phyloP scores from a whole-genome alignment of 1,140 invertebrate species.

The Psix sp. region DNA sequence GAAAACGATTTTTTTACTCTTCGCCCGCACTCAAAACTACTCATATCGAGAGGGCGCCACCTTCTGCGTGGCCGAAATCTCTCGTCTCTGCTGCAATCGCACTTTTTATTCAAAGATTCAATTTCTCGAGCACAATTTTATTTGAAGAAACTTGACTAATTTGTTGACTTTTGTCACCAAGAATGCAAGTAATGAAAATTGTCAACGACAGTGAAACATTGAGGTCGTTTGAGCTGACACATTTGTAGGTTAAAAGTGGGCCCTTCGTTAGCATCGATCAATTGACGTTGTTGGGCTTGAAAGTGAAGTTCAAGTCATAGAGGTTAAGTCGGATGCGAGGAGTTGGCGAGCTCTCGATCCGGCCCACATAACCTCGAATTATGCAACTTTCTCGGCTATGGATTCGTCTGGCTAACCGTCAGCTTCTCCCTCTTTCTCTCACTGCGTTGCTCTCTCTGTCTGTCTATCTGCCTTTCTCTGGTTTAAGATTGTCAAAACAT shows the following conservation, averaged over 20 bases:
- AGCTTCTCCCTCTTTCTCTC: no score
- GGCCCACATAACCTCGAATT: constrained; percentile 53
- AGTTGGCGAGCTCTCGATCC: neutral
- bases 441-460: neutral
- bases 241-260: neutral
- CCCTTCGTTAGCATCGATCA: neutral
- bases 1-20: constrained; percentile 2
- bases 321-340: constrained; percentile 15
- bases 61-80: constrained; percentile 6
- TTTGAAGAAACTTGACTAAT: no score
- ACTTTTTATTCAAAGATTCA: neutral
- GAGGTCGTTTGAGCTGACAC: no score
- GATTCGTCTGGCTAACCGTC: neutral
- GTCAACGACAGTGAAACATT: no score
- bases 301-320: neutral
- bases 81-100: constrained; percentile 5
- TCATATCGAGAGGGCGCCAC: constrained; percentile 32
- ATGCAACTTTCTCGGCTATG: constrained; percentile 39
- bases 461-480: neutral
- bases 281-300: neutral
- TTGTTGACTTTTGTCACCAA: no score
- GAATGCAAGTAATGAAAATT: no score
- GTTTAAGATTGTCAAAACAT: constrained; percentile 29
- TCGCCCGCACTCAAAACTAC: neutral
- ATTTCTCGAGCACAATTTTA: no score